Evolutionary conservation across 2,797 vertebrate genomes (phyloP), one percentile per base, ranked within the genome.

Genomic region (Scyliorhinus canicula): DNA sequence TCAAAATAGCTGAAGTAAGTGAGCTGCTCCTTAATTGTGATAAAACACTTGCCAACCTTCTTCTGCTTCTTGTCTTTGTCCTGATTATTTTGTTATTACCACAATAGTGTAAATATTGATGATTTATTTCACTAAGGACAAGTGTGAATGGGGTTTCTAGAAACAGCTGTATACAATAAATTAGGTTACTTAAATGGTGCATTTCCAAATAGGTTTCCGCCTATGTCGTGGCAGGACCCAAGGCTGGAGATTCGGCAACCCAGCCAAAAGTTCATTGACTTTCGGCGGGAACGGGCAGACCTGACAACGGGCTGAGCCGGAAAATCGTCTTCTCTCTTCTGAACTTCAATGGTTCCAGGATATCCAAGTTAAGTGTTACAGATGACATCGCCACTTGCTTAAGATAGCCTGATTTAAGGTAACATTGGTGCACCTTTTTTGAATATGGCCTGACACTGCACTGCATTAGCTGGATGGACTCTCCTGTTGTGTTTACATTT

Each of bases 401-500:
- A 93, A 93, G 90, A 71, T 63, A 52, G 67, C 14, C 67, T 74
- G 71, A 91, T 91, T 74, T 94, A n/a, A 52, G 44, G 52, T 94
- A 71, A 71, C 67, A 94, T 74, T 35, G 31, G 44, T 94, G 67
- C 93, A 94, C 3, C 47, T 28, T 74, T 65, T 52, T 52, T 94
- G 44, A 94, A 74, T 52, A 50, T 19, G 21, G 35, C 47, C 50
- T 9, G 50, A 31, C 93, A 94, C 67, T 94, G 93, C 50, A 55
- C 67, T 74, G 47, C 67, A 94, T 71, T 35, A 74, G 67, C 44
- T 31, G 28, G 65, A 71, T 93, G 44, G 44, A 2, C 52, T 71
- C 55, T 14, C 63, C 31, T 21, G 50, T 74, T 74, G 35, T 94
- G 93, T 94, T 94, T 94, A 94, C 93, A 74, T 52, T 94, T 67